Conservation (phyloP, 2,113 vertebrate genomes). For the Daphoenositta chrysoptera region DNA sequence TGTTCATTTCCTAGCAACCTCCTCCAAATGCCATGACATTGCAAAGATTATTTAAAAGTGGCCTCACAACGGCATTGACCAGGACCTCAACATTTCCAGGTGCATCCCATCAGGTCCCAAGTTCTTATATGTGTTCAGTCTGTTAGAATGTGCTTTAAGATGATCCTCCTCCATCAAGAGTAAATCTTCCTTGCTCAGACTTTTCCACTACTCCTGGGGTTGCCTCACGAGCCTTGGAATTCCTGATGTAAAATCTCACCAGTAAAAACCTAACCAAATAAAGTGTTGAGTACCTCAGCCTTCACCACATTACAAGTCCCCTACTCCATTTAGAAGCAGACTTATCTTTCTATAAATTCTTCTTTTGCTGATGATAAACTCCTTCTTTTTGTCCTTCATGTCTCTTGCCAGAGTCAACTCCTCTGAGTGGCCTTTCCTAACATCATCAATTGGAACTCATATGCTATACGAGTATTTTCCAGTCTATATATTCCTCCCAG, state of each 20-base stretch:
- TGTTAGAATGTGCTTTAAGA: not conserved
- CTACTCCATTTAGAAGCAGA: not conserved
- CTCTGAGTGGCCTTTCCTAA: not conserved
- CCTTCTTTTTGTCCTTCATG: not conserved
- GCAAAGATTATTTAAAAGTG: not conserved
- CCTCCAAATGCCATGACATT: accelerated
- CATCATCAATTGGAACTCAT: not conserved
- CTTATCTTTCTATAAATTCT: not conserved
- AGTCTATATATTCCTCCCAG: not conserved
- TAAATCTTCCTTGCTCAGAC: not conserved
- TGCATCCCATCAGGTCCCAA: not conserved
- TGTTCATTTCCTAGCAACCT: not conserved
- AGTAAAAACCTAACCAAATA: not conserved
- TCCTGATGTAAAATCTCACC: not conserved
- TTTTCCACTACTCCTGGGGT: not conserved
- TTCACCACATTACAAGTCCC: not conserved
- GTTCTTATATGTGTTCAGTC: not conserved
- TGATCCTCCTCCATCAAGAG: not conserved
- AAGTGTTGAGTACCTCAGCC: accelerated
- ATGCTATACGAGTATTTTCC: too few relatives aligned
- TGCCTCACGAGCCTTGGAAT: not conserved
- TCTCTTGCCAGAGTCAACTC: not conserved
- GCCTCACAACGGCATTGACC: not conserved
- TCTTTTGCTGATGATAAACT: not conserved
- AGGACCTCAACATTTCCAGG: not conserved